A percentile compares a stretch with the other conserved stretches of the same genome.
Conservation (phyloP, 1,140 invertebrate species). For the Hyposmocoma kahamanoa region DNA sequence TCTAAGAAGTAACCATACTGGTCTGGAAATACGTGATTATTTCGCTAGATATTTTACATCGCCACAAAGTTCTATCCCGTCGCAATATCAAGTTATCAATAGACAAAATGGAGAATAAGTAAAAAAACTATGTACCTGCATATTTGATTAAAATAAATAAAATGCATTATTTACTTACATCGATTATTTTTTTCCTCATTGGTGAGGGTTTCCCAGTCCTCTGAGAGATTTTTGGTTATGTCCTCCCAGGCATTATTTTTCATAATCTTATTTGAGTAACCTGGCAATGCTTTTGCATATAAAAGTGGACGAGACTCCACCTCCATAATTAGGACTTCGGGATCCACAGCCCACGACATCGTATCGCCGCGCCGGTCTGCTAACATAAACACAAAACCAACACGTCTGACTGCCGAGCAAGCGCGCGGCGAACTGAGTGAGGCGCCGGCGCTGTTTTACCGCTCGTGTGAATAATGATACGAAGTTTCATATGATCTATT, state of each 20-base stretch:
- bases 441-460: conserved; percentile 2
- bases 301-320: conserved; percentile 1
- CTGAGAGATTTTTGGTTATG: neutral
- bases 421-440: neutral
- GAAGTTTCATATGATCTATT: conserved; percentile 3
- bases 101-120: neutral
- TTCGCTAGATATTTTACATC: conserved; percentile 5
- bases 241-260: neutral
- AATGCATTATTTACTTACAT: conserved; percentile 7
- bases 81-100: conserved; percentile 3
- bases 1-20: neutral
- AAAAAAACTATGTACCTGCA: neutral
- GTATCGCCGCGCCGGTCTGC: neutral
- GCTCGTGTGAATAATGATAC: conserved; percentile 1
- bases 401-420: neutral
- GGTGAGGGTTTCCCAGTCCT: neutral
- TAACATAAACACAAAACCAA: neutral
- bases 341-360: conserved; percentile 4
- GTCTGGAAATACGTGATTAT: neutral
- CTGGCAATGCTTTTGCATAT: neutral
- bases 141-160: neutral
- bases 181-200: conserved; percentile 2
- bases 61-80: neutral
- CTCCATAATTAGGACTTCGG: conserved; percentile 2
- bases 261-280: conserved; percentile 1